Evolutionary conservation across 2,888 invertebrate genomes (phyloP).

Genomic region (Watsonalla cultraria): DNA sequence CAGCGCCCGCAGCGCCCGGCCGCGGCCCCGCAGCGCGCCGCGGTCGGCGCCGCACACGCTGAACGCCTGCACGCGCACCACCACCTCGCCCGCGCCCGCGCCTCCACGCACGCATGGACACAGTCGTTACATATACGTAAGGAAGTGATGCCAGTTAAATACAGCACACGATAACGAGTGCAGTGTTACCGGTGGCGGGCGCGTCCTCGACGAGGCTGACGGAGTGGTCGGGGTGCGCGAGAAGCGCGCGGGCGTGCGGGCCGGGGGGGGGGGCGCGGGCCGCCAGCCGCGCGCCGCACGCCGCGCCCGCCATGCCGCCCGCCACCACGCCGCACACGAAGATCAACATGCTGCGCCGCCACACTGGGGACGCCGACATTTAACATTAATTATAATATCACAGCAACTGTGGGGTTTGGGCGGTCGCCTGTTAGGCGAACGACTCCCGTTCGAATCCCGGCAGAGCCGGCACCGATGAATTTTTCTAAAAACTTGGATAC

Average conservation of each 20-base stretch:
- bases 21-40: slow-evolving; percentile 57
- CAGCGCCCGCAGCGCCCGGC: slow-evolving; percentile 44
- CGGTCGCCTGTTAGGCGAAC: too few species aligned
- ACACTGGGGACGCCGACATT: slow-evolving; percentile 39
- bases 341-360: slow-evolving; percentile 66
- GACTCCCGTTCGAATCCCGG: too few species aligned
- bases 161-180: not conserved
- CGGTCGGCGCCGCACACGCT: slow-evolving; percentile 60
- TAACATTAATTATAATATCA: not conserved
- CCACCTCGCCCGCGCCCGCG: slow-evolving; percentile 55
- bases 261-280: slow-evolving; percentile 37
- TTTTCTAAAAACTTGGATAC: too few species aligned
- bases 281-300: slow-evolving; percentile 40
- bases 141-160: too few species aligned
- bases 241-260: slow-evolving; percentile 62
- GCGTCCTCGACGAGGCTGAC: slow-evolving; percentile 69
- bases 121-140: not conserved
- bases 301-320: slow-evolving; percentile 45
- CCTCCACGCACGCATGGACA: slow-evolving; percentile 24
- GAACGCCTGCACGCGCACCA: slow-evolving; percentile 68
- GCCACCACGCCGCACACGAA: slow-evolving; percentile 53
- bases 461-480: too few species aligned
- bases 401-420: too few species aligned
- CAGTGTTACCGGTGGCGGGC: slow-evolving; percentile 45
- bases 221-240: slow-evolving; percentile 58